Base-by-base conservation (phyloP, 2,113 vertebrate genomes). In the Furnarius figulus region DNA sequence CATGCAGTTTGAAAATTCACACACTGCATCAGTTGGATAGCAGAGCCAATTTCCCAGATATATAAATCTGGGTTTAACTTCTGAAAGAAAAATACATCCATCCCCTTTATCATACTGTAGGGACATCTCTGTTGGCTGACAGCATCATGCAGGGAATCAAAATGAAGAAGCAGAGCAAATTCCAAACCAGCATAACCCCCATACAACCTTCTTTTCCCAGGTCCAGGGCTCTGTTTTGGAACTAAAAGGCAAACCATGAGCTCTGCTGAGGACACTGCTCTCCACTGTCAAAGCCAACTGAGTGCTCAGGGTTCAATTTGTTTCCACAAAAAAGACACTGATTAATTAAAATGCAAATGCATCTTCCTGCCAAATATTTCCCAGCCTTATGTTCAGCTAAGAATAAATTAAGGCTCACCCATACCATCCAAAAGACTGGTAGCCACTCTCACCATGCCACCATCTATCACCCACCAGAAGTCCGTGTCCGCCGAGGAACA, bases 321-420 rank as follows among this genome's bases (percentile, higher is more conserved):
- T 52, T 93, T 88, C 72, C 82, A 94, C 39, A 35, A 67, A 83
- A 82, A 59, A 61, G 56, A 62, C 3, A 12, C 17, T 56, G 82
- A 95, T 87, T 94, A 94, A 96, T 95, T 97, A 93, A 94, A 92
- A 94, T 47, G 83, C 85, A 87, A 74, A 84, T 53, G 44, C 46
- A 44, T 74, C 63, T 66, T 77, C 75, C 89, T 96, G 91, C 93
- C 94, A 97, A 95, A 58, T 93, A 83, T 89, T 94, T 91, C 37
- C 63, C 86, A 95, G 81, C 88, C 95, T 93, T 96, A 96, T 92
- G 90, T 73, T 96, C 95, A 85, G 72, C 80, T 92, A 85, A 88
- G 81, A 85, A 81, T 91, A 90, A 90, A 93, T 88, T 85, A 88
- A 74, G 72, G 76, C 73, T 95, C 1, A 0, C 35, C 70, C 80